These are phyloP conservation scores for Pterostichus madidus DNA, from an alignment of 2,888 invertebrate species.

Conservation along the genomic window DNA sequence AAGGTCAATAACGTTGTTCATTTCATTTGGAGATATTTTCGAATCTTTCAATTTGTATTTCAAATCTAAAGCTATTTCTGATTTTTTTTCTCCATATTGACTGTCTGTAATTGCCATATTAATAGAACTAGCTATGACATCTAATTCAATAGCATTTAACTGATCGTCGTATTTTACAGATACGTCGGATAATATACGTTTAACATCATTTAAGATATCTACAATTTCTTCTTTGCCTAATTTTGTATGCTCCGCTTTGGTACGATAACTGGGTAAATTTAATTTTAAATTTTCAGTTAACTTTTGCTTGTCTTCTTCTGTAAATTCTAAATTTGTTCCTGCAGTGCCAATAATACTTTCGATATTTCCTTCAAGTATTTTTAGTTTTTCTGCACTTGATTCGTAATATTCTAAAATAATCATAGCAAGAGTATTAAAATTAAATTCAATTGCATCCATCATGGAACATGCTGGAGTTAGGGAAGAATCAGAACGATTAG, in stretches of 20 bases:
- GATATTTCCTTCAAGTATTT: background rate
- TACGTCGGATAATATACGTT: background rate
- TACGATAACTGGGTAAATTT: background rate
- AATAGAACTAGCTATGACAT: background rate
- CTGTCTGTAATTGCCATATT: background rate
- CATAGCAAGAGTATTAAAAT: background rate
- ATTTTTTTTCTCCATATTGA: background rate
- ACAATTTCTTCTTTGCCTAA: conserved; percentile 11
- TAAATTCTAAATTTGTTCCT: background rate
- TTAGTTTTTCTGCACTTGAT: background rate
- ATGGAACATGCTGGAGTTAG: background rate
- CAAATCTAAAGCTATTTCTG: background rate
- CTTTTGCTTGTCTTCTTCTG: background rate
- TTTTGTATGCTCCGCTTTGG: background rate
- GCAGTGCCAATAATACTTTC: background rate
- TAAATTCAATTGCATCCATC: background rate
- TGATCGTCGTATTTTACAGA: background rate
- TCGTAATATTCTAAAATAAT: background rate
- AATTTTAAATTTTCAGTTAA: background rate
- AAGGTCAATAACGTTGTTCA: background rate
- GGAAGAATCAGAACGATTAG: too few relatives aligned
- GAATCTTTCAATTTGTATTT: background rate
- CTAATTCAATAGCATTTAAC: background rate
- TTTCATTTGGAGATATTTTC: background rate
- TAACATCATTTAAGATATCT: background rate